phyloP scores from a whole-genome alignment of 2,113 vertebrate genomes.

The Albula glossodonta region DNA sequence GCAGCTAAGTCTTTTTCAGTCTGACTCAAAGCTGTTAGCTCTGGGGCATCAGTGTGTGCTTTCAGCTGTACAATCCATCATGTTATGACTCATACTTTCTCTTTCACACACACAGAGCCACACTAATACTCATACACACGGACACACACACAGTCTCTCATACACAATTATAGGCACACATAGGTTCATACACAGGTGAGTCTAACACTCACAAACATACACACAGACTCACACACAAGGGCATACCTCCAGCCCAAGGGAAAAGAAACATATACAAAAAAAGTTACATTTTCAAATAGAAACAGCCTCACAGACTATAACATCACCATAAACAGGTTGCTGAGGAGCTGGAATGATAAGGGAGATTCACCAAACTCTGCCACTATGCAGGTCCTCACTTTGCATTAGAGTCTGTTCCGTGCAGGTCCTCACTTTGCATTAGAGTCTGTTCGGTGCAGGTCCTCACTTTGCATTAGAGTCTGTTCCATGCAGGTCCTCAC shows the following conservation, averaged over 20 bases:
- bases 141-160: background rate
- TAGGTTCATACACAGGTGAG: background rate
- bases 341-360: no score
- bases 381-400: no score
- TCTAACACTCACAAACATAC: no score
- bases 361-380: no score
- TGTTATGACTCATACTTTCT: background rate
- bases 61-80: background rate
- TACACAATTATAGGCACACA: background rate
- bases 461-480: no score
- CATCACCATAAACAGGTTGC: background rate
- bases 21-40: background rate
- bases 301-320: background rate
- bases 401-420: no score
- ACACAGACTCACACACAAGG: no score
- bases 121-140: background rate
- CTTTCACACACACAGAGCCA: background rate
- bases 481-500: no score
- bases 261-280: background rate
- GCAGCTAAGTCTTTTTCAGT: background rate
- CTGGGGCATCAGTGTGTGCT: background rate
- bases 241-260: background rate
- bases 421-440: no score
- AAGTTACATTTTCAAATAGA: background rate
- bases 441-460: no score